Conservation (phyloP, 2,888 invertebrate genomes). For the Ophioninae sp. region DNA sequence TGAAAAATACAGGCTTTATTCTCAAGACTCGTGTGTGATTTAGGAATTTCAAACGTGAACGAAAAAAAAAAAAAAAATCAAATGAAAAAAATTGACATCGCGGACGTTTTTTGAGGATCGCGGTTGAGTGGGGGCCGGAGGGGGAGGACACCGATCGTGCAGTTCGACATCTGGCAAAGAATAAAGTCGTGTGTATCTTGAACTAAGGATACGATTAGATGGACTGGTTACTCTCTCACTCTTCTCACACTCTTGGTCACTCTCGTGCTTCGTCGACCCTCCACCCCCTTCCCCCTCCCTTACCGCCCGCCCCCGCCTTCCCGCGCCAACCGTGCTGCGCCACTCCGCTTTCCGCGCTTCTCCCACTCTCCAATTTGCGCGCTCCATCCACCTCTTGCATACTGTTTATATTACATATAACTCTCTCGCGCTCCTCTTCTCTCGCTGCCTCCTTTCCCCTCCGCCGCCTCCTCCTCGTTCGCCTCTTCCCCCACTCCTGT, state of each 20-base stretch:
- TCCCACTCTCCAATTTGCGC: constrained; percentile 28
- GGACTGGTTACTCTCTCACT: constrained; percentile 69
- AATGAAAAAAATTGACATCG: constrained; percentile 73
- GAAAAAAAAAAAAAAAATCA: too few relatives aligned
- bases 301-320: too few relatives aligned
- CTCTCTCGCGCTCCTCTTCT: constrained; percentile 57
- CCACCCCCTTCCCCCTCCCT: neutral
- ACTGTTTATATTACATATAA: constrained; percentile 60
- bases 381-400: constrained; percentile 64
- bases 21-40: neutral
- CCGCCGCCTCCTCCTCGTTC: too few relatives aligned
- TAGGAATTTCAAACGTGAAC: constrained; percentile 66
- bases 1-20: neutral
- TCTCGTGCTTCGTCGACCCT: constrained; percentile 28
- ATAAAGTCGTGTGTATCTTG: constrained; percentile 76
- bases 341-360: constrained; percentile 9
- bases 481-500: constrained; percentile 18
- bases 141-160: constrained; percentile 67
- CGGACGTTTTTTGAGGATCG: constrained; percentile 45
- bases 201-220: constrained; percentile 77
- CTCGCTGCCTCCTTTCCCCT: constrained; percentile 44
- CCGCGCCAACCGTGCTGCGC: constrained; percentile 5
- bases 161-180: constrained; percentile 77
- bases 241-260: constrained; percentile 54
- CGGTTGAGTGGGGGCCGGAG: constrained; percentile 8